These are phyloP conservation scores for Folsomia candida DNA, from an alignment of 2,888 invertebrate genomes.

Conservation along the genomic window DNA sequence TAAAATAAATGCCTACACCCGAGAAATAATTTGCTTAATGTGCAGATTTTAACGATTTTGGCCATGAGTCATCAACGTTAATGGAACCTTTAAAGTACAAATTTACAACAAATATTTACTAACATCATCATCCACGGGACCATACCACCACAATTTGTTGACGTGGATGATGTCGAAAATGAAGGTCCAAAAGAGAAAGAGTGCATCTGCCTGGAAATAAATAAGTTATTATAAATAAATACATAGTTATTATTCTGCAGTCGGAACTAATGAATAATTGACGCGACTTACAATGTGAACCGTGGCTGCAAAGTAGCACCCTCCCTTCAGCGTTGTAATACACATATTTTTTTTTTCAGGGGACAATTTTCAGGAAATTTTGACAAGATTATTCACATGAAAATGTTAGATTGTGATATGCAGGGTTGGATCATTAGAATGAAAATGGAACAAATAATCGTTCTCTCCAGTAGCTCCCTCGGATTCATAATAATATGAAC, in stretches of 20 bases:
- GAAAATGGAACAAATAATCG: too few species aligned
- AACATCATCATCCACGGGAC: conserved; percentile 29
- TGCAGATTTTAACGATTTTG: too few species aligned
- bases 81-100: too few species aligned
- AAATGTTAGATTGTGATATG: neutral
- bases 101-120: too few species aligned
- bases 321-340: conserved; percentile 29
- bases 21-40: too few species aligned
- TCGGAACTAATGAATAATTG: neutral
- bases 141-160: conserved; percentile 34
- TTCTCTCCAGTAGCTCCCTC: too few species aligned
- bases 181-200: conserved; percentile 34
- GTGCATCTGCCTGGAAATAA: conserved; percentile 29
- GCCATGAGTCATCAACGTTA: too few species aligned
- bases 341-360: conserved; percentile 6
- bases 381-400: neutral
- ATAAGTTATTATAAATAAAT: neutral
- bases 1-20: too few species aligned
- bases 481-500: too few species aligned
- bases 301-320: conserved; percentile 34
- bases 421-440: neutral
- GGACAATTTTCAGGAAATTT: neutral
- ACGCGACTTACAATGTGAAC: conserved; percentile 37
- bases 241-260: neutral
- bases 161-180: conserved; percentile 35